Evolutionary conservation across 2,797 vertebrate genomes (phyloP).

Genomic region (Chelonia mydas): DNA sequence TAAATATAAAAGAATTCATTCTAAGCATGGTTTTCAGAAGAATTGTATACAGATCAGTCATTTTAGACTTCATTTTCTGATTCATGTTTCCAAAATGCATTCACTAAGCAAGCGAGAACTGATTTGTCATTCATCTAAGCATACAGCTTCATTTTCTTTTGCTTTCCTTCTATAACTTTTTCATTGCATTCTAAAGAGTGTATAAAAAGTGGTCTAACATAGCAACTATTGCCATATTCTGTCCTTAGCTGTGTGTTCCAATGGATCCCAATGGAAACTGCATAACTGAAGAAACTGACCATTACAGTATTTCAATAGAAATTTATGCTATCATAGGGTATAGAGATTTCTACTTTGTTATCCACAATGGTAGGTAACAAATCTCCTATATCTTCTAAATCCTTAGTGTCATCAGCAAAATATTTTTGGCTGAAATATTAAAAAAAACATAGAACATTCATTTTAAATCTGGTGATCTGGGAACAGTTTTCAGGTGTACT

Average conservation of each 20-base stretch:
- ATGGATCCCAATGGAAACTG: background rate
- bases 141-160: background rate
- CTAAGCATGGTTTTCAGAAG: conserved; percentile 9
- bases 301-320: background rate
- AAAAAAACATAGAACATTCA: background rate
- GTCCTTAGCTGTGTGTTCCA: background rate
- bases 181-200: background rate
- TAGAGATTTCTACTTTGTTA: background rate
- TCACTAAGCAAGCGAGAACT: background rate
- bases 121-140: background rate
- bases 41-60: background rate
- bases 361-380: background rate
- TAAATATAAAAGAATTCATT: conserved; percentile 63
- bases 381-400: background rate
- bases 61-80: background rate
- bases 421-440: background rate
- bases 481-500: background rate
- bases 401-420: background rate
- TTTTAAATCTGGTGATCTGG: background rate
- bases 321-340: background rate
- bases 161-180: background rate
- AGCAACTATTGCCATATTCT: background rate
- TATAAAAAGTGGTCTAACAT: background rate
- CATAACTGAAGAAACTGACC: background rate
- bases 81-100: background rate